Evolutionary conservation across 2,113 vertebrate genomes (phyloP).

Genomic region (Piaya cayana): DNA sequence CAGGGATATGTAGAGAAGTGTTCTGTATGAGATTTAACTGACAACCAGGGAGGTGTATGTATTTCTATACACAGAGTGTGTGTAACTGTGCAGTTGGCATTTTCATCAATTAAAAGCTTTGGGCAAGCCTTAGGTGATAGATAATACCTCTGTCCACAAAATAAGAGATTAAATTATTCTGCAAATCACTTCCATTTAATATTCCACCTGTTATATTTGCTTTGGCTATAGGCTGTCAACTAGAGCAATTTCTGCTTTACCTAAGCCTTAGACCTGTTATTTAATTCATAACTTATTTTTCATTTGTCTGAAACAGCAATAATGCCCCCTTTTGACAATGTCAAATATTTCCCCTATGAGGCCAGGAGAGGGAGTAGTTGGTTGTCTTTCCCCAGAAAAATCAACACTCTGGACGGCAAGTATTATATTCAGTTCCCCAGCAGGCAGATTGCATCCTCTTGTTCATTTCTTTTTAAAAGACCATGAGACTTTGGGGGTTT

Average conservation of each 20-base stretch:
- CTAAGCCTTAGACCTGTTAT: not conserved
- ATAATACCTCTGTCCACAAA: not conserved
- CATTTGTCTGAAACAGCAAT: constrained; percentile 74
- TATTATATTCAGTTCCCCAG: not conserved
- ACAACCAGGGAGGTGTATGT: not conserved
- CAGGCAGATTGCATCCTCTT: not conserved
- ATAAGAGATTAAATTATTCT: not conserved
- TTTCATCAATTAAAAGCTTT: constrained; percentile 30
- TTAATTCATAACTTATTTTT: not conserved
- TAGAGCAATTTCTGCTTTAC: not conserved
- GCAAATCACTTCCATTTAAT: constrained; percentile 26
- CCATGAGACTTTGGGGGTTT: fast-evolving
- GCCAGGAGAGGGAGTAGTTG: constrained; percentile 59
- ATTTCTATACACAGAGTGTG: not conserved
- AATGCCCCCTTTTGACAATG: constrained; percentile 78
- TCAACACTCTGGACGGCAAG: not conserved
- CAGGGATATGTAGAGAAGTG: not conserved
- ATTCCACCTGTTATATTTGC: constrained; percentile 21
- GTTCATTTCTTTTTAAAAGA: not conserved
- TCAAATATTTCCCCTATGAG: constrained; percentile 53
- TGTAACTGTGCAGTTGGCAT: not conserved
- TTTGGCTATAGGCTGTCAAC: not conserved
- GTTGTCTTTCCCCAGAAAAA: constrained; percentile 18
- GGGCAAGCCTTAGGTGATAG: not conserved
- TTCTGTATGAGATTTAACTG: not conserved